phyloP scores from a whole-genome alignment of 1,140 invertebrate species.

The Philotrypesis tridentata region DNA sequence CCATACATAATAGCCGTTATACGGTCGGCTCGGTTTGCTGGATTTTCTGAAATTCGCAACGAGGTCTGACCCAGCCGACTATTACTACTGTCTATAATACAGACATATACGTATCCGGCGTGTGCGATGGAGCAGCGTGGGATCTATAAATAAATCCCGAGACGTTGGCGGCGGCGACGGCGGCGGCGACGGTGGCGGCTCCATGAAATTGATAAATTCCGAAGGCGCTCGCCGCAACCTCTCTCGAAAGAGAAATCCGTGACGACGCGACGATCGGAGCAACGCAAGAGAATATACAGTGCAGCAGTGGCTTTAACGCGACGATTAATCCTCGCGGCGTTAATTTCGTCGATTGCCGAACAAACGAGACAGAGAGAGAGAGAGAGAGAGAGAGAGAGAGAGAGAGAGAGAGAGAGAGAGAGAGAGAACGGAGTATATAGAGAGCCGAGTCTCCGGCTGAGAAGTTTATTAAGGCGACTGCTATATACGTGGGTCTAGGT shows the following conservation, averaged over 20 bases:
- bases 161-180: no score
- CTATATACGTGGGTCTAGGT: neutral
- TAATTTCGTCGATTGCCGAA: slow-evolving; percentile 8
- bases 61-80: no score
- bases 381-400: no score
- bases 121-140: no score
- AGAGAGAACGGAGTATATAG: neutral
- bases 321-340: neutral
- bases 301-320: neutral
- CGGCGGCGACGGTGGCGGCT: no score
- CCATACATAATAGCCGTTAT: neutral
- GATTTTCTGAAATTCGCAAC: no score
- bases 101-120: no score
- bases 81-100: no score
- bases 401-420: neutral
- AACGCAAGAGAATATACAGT: no score
- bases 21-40: no score
- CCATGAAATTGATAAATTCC: neutral
- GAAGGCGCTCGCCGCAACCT: no score
- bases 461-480: slow-evolving; percentile 10
- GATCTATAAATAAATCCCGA: no score
- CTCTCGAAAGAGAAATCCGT: neutral
- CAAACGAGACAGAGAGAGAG: neutral
- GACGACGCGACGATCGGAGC: neutral
- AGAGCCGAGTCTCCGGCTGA: neutral